Percentiles rank a stretch among this genome's conserved stretches.
Evolutionary conservation across 1,140 invertebrate species (phyloP).

Genomic region (Ditylenchus dipsaci): DNA sequence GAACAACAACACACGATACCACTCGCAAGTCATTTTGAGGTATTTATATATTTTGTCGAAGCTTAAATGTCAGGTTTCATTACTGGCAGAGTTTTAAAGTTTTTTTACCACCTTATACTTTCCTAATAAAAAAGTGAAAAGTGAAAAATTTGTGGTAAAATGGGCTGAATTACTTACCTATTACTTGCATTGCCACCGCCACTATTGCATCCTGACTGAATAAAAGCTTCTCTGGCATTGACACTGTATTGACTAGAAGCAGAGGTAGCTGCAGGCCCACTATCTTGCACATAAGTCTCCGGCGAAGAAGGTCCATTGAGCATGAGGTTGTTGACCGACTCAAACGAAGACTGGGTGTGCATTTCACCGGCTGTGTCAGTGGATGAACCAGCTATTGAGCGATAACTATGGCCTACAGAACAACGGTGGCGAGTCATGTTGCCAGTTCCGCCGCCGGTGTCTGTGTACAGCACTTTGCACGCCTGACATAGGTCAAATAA

Average conservation of each 20-base stretch:
- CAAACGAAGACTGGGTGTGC: constrained; percentile 21
- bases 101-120: too few relatives aligned
- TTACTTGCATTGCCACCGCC: not conserved
- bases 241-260: not conserved
- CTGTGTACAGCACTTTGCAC: constrained; percentile 56
- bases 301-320: constrained; percentile 31
- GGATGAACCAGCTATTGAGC: constrained; percentile 34
- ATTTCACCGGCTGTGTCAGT: constrained; percentile 15
- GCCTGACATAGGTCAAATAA: too few relatives aligned
- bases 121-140: too few relatives aligned
- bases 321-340: constrained; percentile 22
- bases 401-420: constrained; percentile 54
- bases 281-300: constrained; percentile 2
- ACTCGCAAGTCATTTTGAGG: too few relatives aligned
- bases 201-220: constrained; percentile 26
- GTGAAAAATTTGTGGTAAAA: too few relatives aligned
- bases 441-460: constrained; percentile 55
- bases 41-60: too few relatives aligned
- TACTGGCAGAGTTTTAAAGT: too few relatives aligned
- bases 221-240: constrained; percentile 37
- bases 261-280: not conserved
- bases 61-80: too few relatives aligned
- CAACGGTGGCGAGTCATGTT: constrained; percentile 42
- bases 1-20: too few relatives aligned
- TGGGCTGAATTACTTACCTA: not conserved